phyloP scores from a whole-genome alignment of 2,797 vertebrate species.

The Urosaurus nigricauda region DNA sequence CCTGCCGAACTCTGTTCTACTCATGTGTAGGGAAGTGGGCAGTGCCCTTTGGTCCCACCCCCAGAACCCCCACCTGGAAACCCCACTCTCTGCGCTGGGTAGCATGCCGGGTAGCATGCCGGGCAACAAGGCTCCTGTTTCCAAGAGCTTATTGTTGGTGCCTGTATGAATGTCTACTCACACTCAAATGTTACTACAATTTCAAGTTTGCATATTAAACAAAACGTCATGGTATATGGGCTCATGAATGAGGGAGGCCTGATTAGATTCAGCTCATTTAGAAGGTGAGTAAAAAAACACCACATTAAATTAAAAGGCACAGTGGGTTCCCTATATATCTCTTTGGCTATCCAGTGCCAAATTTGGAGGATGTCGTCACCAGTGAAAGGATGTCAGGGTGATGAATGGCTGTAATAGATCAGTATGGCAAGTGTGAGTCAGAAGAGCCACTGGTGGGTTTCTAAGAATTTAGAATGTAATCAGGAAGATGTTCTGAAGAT shows the following conservation, averaged over 20 bases:
- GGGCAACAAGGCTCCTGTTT: no score
- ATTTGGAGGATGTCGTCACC: slow-evolving; percentile 29
- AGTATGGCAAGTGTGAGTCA: slow-evolving; percentile 38
- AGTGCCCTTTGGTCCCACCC: no score
- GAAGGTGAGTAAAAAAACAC: slow-evolving; percentile 33
- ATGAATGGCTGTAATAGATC: slow-evolving; percentile 45
- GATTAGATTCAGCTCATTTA: slow-evolving; percentile 28
- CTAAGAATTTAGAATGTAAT: slow-evolving; percentile 37
- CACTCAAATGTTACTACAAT: not conserved
- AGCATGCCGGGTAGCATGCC: no score
- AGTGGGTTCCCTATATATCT: slow-evolving; percentile 25
- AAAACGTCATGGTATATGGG: not conserved
- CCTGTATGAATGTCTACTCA: no score
- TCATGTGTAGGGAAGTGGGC: no score
- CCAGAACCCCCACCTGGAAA: no score
- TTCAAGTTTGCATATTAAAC: not conserved
- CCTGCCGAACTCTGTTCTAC: no score
- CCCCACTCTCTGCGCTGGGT: no score
- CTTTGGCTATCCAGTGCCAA: slow-evolving; percentile 28
- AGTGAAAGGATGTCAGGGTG: slow-evolving; percentile 15
- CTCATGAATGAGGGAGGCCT: not conserved
- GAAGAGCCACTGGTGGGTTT: slow-evolving; percentile 34
- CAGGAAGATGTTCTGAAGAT: slow-evolving; percentile 32
- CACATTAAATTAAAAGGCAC: slow-evolving; percentile 23
- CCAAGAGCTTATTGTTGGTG: not conserved